phyloP scores from a whole-genome alignment of 2,113 vertebrate genomes.

The Prunella fulvescens region DNA sequence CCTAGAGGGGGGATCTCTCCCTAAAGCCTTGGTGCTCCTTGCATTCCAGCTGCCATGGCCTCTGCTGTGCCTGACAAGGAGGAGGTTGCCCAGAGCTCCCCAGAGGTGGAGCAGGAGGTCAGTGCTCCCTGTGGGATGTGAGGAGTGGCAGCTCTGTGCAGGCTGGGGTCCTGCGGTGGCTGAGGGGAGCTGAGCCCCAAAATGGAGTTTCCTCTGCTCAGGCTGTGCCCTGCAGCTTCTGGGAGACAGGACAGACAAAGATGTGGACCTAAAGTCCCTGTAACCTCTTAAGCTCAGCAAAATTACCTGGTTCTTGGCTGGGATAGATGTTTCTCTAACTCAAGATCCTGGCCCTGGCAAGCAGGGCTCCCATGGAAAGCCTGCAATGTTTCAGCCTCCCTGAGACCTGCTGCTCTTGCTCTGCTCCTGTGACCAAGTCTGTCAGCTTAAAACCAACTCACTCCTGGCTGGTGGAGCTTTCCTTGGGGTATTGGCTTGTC shows the following conservation, averaged over 20 bases:
- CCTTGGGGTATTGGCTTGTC: neutral
- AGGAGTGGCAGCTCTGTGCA: neutral
- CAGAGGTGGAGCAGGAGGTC: neutral
- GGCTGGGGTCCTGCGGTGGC: neutral
- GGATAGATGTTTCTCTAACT: neutral
- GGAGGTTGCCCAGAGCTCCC: neutral
- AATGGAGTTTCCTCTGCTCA: neutral
- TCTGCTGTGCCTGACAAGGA: neutral
- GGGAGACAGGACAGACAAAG: neutral
- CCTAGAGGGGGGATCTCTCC: accelerated
- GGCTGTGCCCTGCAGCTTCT: neutral
- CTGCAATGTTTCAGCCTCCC: neutral
- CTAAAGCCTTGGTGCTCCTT: neutral
- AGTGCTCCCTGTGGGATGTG: neutral
- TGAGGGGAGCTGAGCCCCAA: neutral
- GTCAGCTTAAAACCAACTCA: neutral
- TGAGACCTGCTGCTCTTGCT: neutral
- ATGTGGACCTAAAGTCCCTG: accelerated
- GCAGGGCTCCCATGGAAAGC: neutral
- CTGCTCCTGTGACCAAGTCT: neutral
- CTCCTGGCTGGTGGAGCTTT: neutral
- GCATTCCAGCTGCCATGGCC: conserved; percentile 7
- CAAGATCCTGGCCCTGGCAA: neutral
- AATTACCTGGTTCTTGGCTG: neutral
- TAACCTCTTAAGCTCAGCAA: neutral